Percentiles rank a stretch among this genome's conserved stretches.
phyloP scores from a whole-genome alignment of 1,140 invertebrate genomes.

The Drosophila rhopaloa region DNA sequence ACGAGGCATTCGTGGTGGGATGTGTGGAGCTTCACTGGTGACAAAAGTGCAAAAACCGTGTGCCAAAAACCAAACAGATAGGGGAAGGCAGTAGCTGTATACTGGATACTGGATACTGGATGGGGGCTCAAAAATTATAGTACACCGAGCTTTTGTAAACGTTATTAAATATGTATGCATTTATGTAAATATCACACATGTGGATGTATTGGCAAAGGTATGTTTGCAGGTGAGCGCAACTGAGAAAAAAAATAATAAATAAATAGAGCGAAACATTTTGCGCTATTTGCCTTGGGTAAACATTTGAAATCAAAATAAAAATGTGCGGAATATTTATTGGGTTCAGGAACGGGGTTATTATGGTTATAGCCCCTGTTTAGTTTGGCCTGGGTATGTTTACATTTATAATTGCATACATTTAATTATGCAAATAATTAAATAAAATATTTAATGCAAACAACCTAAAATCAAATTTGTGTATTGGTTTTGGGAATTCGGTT shows the following conservation, averaged over 20 bases:
- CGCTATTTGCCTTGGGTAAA: slow-evolving; percentile 63
- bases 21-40: slow-evolving; percentile 39
- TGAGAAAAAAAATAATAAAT: slow-evolving; percentile 56
- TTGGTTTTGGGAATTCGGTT: slow-evolving; percentile 54
- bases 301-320: slow-evolving; percentile 24
- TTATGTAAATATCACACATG: slow-evolving; percentile 55
- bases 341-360: slow-evolving; percentile 11
- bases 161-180: slow-evolving; percentile 77
- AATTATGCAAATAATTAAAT: slow-evolving; percentile 80
- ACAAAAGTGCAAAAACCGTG: slow-evolving; percentile 71
- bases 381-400: slow-evolving; percentile 53
- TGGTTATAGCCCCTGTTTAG: slow-evolving; percentile 30
- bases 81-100: slow-evolving; percentile 9
- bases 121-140: slow-evolving; percentile 55
- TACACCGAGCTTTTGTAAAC: slow-evolving; percentile 70
- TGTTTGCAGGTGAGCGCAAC: slow-evolving; percentile 27
- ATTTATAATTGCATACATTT: slow-evolving; percentile 81
- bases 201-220: slow-evolving; percentile 15
- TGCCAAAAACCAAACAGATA: slow-evolving; percentile 67
- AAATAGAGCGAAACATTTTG: slow-evolving; percentile 73
- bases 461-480: slow-evolving; percentile 64
- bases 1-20: slow-evolving; percentile 19
- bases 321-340: slow-evolving; percentile 5
- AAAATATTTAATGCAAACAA: slow-evolving; percentile 73
- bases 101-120: neutral